phyloP scores from a whole-genome alignment of 2,113 vertebrate genomes.

The Gyps fulvus region DNA sequence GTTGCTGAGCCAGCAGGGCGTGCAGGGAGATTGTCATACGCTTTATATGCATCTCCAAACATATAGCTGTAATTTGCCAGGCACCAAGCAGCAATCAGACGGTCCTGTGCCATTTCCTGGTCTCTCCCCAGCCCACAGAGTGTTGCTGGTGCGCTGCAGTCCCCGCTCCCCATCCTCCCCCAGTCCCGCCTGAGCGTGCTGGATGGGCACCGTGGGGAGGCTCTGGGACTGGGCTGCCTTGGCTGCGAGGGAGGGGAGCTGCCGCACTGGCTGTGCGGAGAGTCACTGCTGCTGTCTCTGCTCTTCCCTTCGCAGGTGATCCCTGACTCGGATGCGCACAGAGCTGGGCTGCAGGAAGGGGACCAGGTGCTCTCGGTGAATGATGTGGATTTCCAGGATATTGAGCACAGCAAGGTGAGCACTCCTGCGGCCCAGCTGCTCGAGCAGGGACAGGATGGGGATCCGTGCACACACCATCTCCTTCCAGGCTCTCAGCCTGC shows the following conservation, averaged over 20 bases:
- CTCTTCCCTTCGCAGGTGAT: conserved; percentile 80
- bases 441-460: background rate
- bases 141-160: background rate
- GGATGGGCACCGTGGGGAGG: no score
- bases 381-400: conserved; percentile 98
- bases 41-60: rapidly evolving
- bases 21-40: background rate
- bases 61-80: background rate
- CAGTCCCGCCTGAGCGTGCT: rapidly evolving
- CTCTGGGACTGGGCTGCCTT: background rate
- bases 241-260: background rate
- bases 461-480: rapidly evolving
- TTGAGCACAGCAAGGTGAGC: conserved; percentile 93
- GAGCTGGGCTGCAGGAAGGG: conserved; percentile 94
- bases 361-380: conserved; percentile 98
- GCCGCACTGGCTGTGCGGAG: rapidly evolving
- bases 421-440: background rate
- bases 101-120: background rate
- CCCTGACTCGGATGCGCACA: conserved; percentile 92
- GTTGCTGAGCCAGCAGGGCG: background rate
- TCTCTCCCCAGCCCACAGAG: background rate
- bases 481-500: background rate
- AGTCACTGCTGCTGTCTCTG: background rate
- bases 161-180: background rate
- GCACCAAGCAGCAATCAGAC: background rate